phyloP scores from a whole-genome alignment of 1,140 invertebrate genomes.

The Anastatus disparis region DNA sequence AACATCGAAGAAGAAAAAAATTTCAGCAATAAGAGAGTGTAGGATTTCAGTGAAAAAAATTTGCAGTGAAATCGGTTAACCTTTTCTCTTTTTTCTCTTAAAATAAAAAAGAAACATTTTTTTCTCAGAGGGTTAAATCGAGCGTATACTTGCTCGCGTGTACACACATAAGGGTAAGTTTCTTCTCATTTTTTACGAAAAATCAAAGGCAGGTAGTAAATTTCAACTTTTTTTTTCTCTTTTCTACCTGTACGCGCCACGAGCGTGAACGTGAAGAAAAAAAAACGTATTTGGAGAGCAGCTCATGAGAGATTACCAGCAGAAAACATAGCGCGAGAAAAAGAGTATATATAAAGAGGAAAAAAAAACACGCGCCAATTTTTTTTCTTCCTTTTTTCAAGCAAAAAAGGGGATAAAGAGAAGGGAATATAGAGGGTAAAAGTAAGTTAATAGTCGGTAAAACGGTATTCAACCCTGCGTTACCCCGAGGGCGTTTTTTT shows the following conservation, averaged over 20 bases:
- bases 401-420: slow-evolving; percentile 18
- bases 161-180: slow-evolving; percentile 36
- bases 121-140: slow-evolving; percentile 69
- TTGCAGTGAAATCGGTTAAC: slow-evolving; percentile 66
- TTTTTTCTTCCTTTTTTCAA: slow-evolving; percentile 43
- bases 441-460: slow-evolving; percentile 69
- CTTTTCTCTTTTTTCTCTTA: too few species aligned
- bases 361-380: slow-evolving; percentile 52
- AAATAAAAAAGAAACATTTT: slow-evolving; percentile 49
- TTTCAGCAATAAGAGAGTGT: slow-evolving; percentile 46
- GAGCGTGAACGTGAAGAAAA: slow-evolving; percentile 50
- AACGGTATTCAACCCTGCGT: slow-evolving; percentile 65
- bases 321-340: slow-evolving; percentile 31
- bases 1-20: slow-evolving; percentile 28
- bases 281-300: slow-evolving; percentile 33
- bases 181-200: slow-evolving; percentile 41
- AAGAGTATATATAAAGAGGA: slow-evolving; percentile 29
- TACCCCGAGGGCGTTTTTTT: slow-evolving; percentile 50
- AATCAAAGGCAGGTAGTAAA: slow-evolving; percentile 52
- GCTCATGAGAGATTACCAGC: slow-evolving; percentile 38
- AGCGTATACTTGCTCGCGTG: slow-evolving; percentile 53
- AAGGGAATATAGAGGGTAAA: slow-evolving; percentile 61
- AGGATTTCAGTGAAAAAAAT: slow-evolving; percentile 62
- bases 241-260: slow-evolving; percentile 53
- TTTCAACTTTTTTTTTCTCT: slow-evolving; percentile 21